Percentiles rank a stretch among this genome's conserved stretches.
These are phyloP conservation scores for Piprites chloris DNA, from an alignment of 2,113 vertebrate species.

Conservation along the genomic window DNA sequence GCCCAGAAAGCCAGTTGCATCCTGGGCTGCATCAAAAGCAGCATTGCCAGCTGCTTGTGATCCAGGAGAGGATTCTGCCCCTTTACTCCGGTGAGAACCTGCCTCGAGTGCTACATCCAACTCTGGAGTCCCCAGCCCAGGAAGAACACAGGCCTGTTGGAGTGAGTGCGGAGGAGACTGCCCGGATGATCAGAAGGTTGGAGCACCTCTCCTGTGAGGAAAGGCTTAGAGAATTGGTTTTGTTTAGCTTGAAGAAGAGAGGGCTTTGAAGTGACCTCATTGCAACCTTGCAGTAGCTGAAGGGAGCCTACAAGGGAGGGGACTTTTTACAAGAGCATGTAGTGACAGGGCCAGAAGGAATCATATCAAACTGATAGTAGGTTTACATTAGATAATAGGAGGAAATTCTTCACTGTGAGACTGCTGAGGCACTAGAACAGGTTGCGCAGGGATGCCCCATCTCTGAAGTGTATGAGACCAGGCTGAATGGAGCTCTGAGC, in stretches of 20 bases:
- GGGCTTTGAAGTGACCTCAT: not conserved
- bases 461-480: fast-evolving
- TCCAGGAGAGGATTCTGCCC: not conserved
- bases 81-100: not conserved
- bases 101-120: not conserved
- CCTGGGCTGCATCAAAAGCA: not conserved
- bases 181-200: too few species aligned
- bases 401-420: not conserved
- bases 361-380: not conserved
- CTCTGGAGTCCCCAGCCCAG: not conserved
- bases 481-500: fast-evolving
- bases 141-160: fast-evolving
- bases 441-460: not conserved
- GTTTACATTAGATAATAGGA: not conserved
- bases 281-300: not conserved
- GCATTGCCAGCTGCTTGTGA: not conserved
- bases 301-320: not conserved
- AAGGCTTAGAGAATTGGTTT: not conserved
- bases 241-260: not conserved
- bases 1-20: not conserved
- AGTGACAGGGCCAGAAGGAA: not conserved
- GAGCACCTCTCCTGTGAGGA: not conserved
- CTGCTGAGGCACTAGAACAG: not conserved
- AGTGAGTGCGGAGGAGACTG: fast-evolving
- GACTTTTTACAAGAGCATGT: not conserved